Evolutionary conservation across 2,888 invertebrate genomes (phyloP), one percentile per base, ranked within the genome.

Genomic region (Acrobasis repandana): DNA sequence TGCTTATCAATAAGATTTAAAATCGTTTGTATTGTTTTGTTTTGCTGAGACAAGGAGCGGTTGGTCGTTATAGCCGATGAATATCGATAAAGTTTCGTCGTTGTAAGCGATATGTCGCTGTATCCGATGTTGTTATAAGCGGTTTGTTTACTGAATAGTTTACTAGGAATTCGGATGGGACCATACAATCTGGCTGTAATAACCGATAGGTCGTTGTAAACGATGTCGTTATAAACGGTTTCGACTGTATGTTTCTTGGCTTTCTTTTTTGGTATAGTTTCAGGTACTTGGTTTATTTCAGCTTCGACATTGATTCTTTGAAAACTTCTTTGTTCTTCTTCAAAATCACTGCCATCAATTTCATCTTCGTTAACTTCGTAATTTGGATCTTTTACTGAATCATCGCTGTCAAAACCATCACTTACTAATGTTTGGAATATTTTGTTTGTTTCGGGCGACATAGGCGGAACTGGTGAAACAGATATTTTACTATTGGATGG

Each of bases 21-120:
- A 68, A 66, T 66, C 60, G 63, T 66, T 56, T 46, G 65, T 65
- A 58, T 64, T 62, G 62, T 66, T 66, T 66, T 66, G 65, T 66
- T 66, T 68, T 67, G 61, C 63, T 64, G 62, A 20, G 63, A 64
- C 65, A 64, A 66, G 61, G 46, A 61, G 47, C 63, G 64, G 63
- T 66, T 67, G 61, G 67, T 67, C 65, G 65, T 65, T 65, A 66
- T 63, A 63, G 64, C 36, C 64, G 66, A 69, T 65, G 52, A 62
- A 65, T 20, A 20, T 20, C 20, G 20, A 20, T 20, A 20, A 60
- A 63, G 50, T 61, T 63, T 63, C 63, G 63, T 65, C 65, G 61
- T 67, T 65, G 61, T 67, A 67, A 67, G 64, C 67, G 65, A 66
- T 66, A 67, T 67, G 64, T 68, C 66, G 61, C 63, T 67, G 61